Evolutionary conservation across 2,113 vertebrate species (phyloP), one percentile per base, ranked within the genome.

Genomic region (Ceyx melanurus): DNA sequence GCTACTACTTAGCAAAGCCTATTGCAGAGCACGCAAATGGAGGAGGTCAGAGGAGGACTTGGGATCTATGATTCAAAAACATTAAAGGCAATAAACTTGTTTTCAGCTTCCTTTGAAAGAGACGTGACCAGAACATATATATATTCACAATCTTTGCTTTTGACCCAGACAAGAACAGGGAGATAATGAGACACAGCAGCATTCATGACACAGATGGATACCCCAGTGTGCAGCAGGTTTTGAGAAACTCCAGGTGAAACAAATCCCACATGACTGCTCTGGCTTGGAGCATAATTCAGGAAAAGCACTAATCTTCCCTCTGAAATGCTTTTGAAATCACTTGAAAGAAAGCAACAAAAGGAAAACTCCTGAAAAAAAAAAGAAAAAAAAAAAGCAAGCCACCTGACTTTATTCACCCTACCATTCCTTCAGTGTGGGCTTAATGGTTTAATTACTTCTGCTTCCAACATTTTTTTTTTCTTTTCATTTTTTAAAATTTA

Each of bases 401-500:
- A 26, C 13, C 11, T 61, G 86, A 92, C 51, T 89, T 91, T 68
- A 73, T 80, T 46, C 54, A 54, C 48, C 87, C 29, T 73, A 51
- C 28, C 56, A 60, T 64, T 96, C 90, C 53, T 83, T 72, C 77
- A 51, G 14, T 29, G 26, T 86, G 60, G 28, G 11, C 79, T 95
- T 95, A 95, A 91, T 97, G 85, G 65, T 93, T 95, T 96, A 96
- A 97, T 97, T 97, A 93, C 56, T 62, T 83, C 91, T 90, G 53
- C 62, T 89, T 68, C 48, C 8, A 15, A 12, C 7, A 13, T 91
- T 81, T 66, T 85, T 50, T 51, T 26, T 51, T 51, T 50, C 23
- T 23, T 10, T 28, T 72, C 37, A 53, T 75, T 93, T 82, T 84
- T 64, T 37, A 37, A 14, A 54, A 56, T 91, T 88, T 78, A 45